phyloP scores from a whole-genome alignment of 2,113 vertebrate species.

The Elanus axillaris region DNA sequence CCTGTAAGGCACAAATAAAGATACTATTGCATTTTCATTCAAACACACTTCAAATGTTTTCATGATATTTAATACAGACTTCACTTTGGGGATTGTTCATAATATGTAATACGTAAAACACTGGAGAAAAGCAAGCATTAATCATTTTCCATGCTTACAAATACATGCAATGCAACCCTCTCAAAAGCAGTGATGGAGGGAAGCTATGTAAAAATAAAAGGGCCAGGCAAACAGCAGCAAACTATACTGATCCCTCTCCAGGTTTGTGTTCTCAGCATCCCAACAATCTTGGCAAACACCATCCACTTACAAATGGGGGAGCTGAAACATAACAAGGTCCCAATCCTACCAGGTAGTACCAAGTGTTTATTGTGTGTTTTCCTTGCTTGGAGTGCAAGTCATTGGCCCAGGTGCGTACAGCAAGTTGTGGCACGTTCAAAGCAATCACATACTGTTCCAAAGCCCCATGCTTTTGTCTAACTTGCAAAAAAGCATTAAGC shows the following conservation, averaged over 20 bases:
- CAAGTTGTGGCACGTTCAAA: neutral
- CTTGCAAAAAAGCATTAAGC: neutral
- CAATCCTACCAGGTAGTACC: neutral
- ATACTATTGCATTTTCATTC: neutral
- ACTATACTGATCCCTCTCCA: neutral
- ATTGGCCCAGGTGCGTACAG: neutral
- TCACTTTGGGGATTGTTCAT: neutral
- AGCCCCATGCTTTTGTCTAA: neutral
- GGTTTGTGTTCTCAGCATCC: neutral
- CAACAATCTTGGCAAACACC: neutral
- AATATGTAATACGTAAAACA: rapidly evolving
- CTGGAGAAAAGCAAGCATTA: neutral
- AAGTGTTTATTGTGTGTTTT: neutral
- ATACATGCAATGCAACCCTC: neutral
- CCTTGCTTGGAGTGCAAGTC: neutral
- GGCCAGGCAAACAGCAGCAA: neutral
- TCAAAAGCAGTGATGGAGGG: neutral
- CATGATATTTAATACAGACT: neutral
- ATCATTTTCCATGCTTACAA: neutral
- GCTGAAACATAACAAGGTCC: neutral
- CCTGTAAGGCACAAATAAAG: slow-evolving; percentile 71
- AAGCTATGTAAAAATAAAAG: neutral
- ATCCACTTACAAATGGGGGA: neutral
- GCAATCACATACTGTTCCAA: neutral
- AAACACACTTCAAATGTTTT: neutral